These are phyloP conservation scores for Silurus lanzhouensis DNA, from an alignment of 2,797 vertebrate genomes.

Conservation along the genomic window DNA sequence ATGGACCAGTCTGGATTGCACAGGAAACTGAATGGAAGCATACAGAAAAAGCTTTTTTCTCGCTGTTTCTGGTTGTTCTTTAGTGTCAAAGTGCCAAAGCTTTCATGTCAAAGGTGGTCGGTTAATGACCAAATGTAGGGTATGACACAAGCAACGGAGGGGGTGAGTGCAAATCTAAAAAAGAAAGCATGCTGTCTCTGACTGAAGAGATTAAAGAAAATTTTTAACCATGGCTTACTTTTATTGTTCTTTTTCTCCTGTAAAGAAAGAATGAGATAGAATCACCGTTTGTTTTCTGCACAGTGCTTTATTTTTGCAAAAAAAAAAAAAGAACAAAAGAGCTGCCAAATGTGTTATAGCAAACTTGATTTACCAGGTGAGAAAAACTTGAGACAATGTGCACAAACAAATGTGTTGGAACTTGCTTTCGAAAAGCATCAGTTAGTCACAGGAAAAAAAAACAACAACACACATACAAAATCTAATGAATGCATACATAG, in stretches of 20 bases:
- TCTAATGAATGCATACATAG: neutral
- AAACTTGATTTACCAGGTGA: neutral
- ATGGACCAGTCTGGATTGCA: constrained; percentile 24
- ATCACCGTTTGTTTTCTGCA: constrained; percentile 71
- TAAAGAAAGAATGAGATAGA: constrained; percentile 79
- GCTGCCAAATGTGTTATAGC: constrained; percentile 17
- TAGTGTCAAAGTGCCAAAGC: constrained; percentile 58
- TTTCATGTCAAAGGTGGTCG: constrained; percentile 66
- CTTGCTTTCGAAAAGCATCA: neutral
- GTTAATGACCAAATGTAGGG: constrained; percentile 68
- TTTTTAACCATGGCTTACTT: constrained; percentile 81
- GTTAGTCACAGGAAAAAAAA: neutral
- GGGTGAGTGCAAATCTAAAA: constrained; percentile 74
- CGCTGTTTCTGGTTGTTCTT: constrained; percentile 1
- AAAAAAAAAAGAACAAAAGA: constrained; percentile 3
- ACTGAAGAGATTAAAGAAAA: constrained; percentile 45
- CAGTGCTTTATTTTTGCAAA: constrained; percentile 46
- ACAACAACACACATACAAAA: neutral
- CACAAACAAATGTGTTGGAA: constrained; percentile 23
- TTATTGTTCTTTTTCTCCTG: constrained; percentile 88
- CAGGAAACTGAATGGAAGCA: constrained; percentile 39
- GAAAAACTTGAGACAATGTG: constrained; percentile 18
- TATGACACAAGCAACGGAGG: constrained; percentile 70
- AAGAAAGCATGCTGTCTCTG: constrained; percentile 77
- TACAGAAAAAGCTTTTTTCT: constrained; percentile 37